Percentiles rank a stretch among this genome's conserved stretches.
Evolutionary conservation across 2,888 invertebrate genomes (phyloP).

Genomic region (Pollenia labialis): DNA sequence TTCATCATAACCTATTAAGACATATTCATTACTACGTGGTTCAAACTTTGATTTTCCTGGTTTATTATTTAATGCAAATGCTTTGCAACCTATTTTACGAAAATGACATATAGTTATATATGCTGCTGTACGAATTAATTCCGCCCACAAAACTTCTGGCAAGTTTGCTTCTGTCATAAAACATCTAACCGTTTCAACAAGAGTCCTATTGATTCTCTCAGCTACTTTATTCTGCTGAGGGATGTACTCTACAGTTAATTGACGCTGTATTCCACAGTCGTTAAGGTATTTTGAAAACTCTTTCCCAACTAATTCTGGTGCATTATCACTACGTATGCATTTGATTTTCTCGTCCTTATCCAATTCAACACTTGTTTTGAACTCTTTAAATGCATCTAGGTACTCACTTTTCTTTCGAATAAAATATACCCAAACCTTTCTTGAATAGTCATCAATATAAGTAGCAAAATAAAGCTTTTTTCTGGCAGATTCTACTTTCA

Average conservation of each 20-base stretch:
- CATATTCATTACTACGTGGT: slow-evolving; percentile 26
- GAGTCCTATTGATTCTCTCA: too few species aligned
- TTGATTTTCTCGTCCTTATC: slow-evolving; percentile 18
- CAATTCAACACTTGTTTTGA: not conserved
- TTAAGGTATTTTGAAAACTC: too few species aligned
- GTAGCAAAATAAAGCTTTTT: slow-evolving; percentile 28
- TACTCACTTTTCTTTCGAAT: slow-evolving; percentile 13
- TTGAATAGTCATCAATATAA: slow-evolving; percentile 29
- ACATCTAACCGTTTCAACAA: too few species aligned
- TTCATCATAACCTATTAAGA: too few species aligned
- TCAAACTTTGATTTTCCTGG: slow-evolving; percentile 27
- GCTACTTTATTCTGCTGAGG: too few species aligned
- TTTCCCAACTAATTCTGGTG: slow-evolving; percentile 20
- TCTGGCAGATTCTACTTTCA: slow-evolving; percentile 23
- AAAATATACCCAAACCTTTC: slow-evolving; percentile 22
- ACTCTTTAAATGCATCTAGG: too few species aligned
- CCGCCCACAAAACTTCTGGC: too few species aligned
- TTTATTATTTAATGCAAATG: slow-evolving; percentile 34
- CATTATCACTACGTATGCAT: slow-evolving; percentile 36
- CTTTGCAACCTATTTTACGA: slow-evolving; percentile 15
- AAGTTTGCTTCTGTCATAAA: too few species aligned
- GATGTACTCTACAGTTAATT: too few species aligned
- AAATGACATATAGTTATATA: slow-evolving; percentile 17
- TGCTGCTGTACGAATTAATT: too few species aligned
- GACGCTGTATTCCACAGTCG: too few species aligned